Percentiles rank a stretch among this genome's conserved stretches.
These are phyloP conservation scores for Catostomus latipinnis DNA, from an alignment of 2,797 vertebrate genomes.

Conservation along the genomic window DNA sequence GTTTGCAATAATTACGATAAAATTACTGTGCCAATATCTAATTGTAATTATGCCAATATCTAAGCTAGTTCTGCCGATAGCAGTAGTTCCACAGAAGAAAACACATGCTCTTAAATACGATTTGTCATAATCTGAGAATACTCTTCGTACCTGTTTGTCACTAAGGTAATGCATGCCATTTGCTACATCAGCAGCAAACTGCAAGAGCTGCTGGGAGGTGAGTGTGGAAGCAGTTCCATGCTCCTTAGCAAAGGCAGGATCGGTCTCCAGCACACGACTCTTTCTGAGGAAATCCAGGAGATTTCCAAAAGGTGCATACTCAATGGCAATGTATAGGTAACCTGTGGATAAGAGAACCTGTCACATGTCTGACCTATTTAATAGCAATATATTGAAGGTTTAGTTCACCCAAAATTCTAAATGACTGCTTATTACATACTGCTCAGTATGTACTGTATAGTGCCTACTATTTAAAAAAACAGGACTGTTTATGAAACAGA, in stretches of 20 bases:
- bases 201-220: conserved; percentile 96
- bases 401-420: not conserved
- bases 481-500: too few relatives aligned
- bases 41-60: too few relatives aligned
- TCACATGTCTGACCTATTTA: not conserved
- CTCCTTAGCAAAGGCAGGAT: conserved; percentile 95
- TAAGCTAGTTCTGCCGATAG: too few relatives aligned
- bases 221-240: conserved; percentile 97
- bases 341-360: conserved; percentile 73
- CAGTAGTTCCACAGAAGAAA: too few relatives aligned
- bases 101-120: not conserved
- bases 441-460: too few relatives aligned
- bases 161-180: conserved; percentile 99
- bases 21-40: not conserved
- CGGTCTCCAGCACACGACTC: conserved; percentile 94
- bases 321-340: conserved; percentile 97
- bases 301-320: conserved; percentile 95
- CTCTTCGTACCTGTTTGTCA: conserved; percentile 90
- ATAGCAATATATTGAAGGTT: not conserved
- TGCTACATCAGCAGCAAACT: conserved; percentile 94
- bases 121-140: not conserved
- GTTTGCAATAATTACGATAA: not conserved
- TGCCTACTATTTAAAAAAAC: too few relatives aligned
- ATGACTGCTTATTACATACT: too few relatives aligned
- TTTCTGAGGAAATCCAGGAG: conserved; percentile 96